Conservation (phyloP, 2,888 invertebrate genomes). For the Deroplatys truncata region DNA sequence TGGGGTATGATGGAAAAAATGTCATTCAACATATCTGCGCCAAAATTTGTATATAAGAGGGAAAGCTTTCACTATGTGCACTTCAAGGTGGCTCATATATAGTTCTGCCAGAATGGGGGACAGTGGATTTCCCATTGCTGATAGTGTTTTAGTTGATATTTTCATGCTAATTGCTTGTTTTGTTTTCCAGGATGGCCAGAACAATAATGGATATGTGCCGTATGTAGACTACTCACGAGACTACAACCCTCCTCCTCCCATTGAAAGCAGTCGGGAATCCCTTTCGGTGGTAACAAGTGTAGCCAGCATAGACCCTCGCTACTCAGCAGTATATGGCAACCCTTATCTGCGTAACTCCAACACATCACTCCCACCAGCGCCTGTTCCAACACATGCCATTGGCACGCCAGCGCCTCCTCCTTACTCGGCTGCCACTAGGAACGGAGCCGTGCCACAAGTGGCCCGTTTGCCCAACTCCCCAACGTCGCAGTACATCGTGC, state of each 20-base stretch:
- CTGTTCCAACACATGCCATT: slow-evolving; percentile 53
- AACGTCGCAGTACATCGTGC: slow-evolving; percentile 53
- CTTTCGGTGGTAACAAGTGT: slow-evolving; percentile 38
- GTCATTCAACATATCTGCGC: too few relatives aligned
- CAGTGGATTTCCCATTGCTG: too few relatives aligned
- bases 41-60: too few relatives aligned
- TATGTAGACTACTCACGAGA: slow-evolving; percentile 86
- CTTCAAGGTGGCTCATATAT: too few relatives aligned
- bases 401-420: slow-evolving; percentile 40
- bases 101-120: too few relatives aligned
- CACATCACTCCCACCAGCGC: slow-evolving; percentile 54
- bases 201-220: slow-evolving; percentile 80
- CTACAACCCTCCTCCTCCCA: slow-evolving; percentile 76
- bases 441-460: slow-evolving; percentile 54
- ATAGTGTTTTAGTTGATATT: too few relatives aligned
- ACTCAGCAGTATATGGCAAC: slow-evolving; percentile 80
- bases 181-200: slow-evolving; percentile 65
- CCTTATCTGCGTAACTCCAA: slow-evolving; percentile 74
- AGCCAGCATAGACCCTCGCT: slow-evolving; percentile 69
- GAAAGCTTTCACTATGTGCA: too few relatives aligned
- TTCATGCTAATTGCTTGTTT: too few relatives aligned
- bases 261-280: slow-evolving; percentile 44
- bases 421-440: slow-evolving; percentile 37
- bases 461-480: slow-evolving; percentile 48
- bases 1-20: too few relatives aligned